Percentiles rank a stretch among this genome's conserved stretches.
Conservation (phyloP, 2,797 vertebrate species). For the Clarias pachynema region DNA sequence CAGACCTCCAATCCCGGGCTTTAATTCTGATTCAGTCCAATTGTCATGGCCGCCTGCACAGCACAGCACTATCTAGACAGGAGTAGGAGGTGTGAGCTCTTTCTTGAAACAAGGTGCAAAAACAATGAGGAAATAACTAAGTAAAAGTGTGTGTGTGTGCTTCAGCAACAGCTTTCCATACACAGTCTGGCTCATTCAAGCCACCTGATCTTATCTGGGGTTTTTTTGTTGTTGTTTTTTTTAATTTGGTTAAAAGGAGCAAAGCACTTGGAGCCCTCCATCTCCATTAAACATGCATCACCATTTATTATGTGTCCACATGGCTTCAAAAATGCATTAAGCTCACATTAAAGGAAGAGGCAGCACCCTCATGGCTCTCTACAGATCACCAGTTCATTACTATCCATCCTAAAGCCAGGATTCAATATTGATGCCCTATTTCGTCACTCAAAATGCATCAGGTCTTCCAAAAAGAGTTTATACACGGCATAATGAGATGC, state of each 20-base stretch:
- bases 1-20: neutral
- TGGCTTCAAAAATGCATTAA: slow-evolving; percentile 56
- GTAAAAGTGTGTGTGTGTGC: neutral
- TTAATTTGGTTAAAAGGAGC: slow-evolving; percentile 49
- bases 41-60: neutral
- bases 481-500: slow-evolving; percentile 35
- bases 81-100: slow-evolving; percentile 19
- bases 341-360: slow-evolving; percentile 31
- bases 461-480: slow-evolving; percentile 13
- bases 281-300: slow-evolving; percentile 57
- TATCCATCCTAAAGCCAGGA: slow-evolving; percentile 15
- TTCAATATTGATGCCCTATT: slow-evolving; percentile 42
- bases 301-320: slow-evolving; percentile 58
- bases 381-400: slow-evolving; percentile 13
- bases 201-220: neutral
- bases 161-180: neutral
- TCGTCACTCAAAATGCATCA: slow-evolving; percentile 35
- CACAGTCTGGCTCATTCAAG: neutral
- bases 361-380: slow-evolving; percentile 20
- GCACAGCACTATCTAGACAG: neutral
- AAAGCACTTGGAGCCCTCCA: slow-evolving; percentile 44
- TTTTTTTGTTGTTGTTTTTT: slow-evolving; percentile 7
- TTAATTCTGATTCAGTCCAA: slow-evolving; percentile 14
- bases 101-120: slow-evolving; percentile 21
- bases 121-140: slow-evolving; percentile 7